Evolutionary conservation across 2,888 invertebrate genomes (phyloP), one percentile per base, ranked within the genome.

Genomic region (Phorcus lineatus): DNA sequence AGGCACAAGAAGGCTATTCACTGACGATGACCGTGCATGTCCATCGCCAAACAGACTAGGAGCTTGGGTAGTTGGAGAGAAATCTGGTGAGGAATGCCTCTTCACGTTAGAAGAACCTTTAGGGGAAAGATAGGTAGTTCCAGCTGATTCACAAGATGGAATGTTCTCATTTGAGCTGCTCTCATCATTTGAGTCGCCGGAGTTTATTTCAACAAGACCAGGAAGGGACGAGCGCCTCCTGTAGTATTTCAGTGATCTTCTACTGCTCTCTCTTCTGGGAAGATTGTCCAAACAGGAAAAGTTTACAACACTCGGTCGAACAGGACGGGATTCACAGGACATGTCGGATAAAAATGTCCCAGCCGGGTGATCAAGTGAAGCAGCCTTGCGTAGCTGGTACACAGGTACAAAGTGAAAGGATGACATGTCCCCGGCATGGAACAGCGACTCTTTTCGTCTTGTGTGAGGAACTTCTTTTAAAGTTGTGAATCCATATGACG

Each of bases 401-500:
- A 62, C 62, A 16, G 62, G 62, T 28, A 62, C 28, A 24, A 62
- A 62, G 28, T 74, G 74, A 13, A 52, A 24, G 47, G 40, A 52
- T 53, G 47, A 40, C 52, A 52, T 52, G 52, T 52, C 52, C 2
- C 24, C 74, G 9, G 74, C 52, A 80, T 89, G 90, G 81, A 90
- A 88, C 24, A 90, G 81, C 0, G 90, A 90, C 77, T 91, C 91
- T 77, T 89, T 90, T n/a, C 91, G 80, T 31, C 89, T 79, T 9
- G 89, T 89, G 80, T 90, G 88, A 2, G 91, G 89, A 80, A 81
- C 85, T 79, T 91, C 89, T 16, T 86, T 81, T 31, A 90, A 79
- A 1, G 91, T 91, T 16, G 89, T 86, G 77, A 90, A 90, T 7
- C 90, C 90, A 74, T 81, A 90, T 1, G 87, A 84, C 0, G 89